Base-by-base conservation (phyloP, 2,888 invertebrate species). In the Bellardia bayeri region DNA sequence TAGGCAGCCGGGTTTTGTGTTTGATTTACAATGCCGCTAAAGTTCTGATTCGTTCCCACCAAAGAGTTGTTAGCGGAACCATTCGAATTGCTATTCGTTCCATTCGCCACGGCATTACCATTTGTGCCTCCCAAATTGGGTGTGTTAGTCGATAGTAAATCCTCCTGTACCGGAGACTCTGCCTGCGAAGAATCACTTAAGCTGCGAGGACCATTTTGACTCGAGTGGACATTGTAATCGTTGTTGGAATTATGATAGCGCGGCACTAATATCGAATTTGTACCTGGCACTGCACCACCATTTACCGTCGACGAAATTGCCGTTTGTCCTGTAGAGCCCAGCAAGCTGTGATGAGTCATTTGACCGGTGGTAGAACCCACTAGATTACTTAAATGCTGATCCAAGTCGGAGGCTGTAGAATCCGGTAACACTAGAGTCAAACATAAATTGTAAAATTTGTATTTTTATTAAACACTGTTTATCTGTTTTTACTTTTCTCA, bases 171-270 rank as follows among this genome's bases (percentile, higher is more conserved):
- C 2, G 97, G 97, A 54, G 97, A 97, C 91, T 97, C 97, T 3
- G 97, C 97, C 87, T 97, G 96, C 51, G 97, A 97, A 56, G 97
- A 97, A 92, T 97, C 97, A 90, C 97, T 97, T 42, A 97, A 94
- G 14, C 97, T 97, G 61, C 97, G 94, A 0, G 97, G 97, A 2
- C 96, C 96, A 30, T 95, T 94, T 89, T 96, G 94, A 90, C 96
- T 94, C 51, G 94, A 92, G 89, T 94, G 94, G 11, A 94, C 93
- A 81, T 92, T 92, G 94, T 97, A 96, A 92, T 97, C 95, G 93
- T 96, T 95, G 91, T 95, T 93, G 88, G 94, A 93, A 81, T 94
- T 93, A 61, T 94, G 93, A 92, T 96, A 96, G 7, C 96, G 95
- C 6, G 96, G 96, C 76, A 96, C 95, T 9, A 96, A 94, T n/a